Evolutionary conservation across 1,140 invertebrate species (phyloP), one percentile per base, ranked within the genome.

Genomic region (Trypoxylus dichotomus): DNA sequence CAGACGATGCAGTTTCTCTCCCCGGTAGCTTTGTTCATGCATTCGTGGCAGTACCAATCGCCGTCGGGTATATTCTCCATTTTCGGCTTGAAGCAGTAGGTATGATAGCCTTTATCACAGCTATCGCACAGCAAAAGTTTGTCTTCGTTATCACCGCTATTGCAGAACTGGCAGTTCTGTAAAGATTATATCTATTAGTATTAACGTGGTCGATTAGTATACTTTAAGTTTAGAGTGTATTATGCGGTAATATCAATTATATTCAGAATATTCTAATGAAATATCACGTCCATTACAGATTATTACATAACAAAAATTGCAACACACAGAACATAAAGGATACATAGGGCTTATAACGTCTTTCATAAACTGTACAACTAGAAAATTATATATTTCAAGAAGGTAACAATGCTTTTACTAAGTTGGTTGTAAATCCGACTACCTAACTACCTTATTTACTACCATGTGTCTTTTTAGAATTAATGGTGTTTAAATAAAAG

Each of bases 41-140:
- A 99, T 86, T 98, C 96, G 90, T 93, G 97, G 88, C 97, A 98
- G 86, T 94, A 95, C 97, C 97, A 99, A 86, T 99, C 97, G 78
- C 97, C 97, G 83, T 98, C 96, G 47, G 97, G 97, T 88, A 95
- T 98, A 83, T 93, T 94, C 77, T 97, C 95, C 94, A 99, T 96
- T 88, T 96, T 94, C 80, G 97, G 97, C 88, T 96, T 97, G 89
- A 99, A 98, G 89, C 97, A 99, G 86, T 98, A 98, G 63, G 96
- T 98, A 89, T 98, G 97, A 87, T 98, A 98, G 72, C 97, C 97
- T 87, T 96, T 96, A 88, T 99, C 97, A 89, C 97, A 99, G 79
- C 96, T 95, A 89, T 99, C 97, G 88, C 97, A 99, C 2, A 99
- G 89, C 77, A 99, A 88, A 63, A 99, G 87, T 86, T 97, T 95